Conservation (phyloP, 2,888 invertebrate species). For the Norana najaformis region DNA sequence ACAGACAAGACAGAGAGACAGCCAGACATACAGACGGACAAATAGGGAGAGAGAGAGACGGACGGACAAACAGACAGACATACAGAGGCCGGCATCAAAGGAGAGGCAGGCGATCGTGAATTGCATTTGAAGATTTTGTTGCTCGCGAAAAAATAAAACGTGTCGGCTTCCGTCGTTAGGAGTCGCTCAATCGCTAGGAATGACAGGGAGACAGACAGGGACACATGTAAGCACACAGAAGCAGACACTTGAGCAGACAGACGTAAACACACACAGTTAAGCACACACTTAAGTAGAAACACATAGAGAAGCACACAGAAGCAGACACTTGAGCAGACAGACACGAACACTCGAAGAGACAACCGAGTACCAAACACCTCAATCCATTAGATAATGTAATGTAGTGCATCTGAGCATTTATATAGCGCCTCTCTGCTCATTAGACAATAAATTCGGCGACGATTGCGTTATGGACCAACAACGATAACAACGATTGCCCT, state of each 20-base stretch:
- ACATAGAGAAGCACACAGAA: not conserved
- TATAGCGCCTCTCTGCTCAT: not conserved
- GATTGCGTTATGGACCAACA: no score
- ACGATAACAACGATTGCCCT: no score
- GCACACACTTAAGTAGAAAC: not conserved
- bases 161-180: not conserved
- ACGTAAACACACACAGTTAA: not conserved
- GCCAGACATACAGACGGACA: not conserved
- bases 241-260: no score
- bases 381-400: constrained; percentile 5
- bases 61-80: not conserved
- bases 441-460: no score
- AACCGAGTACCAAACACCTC: no score
- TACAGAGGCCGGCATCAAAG: not conserved
- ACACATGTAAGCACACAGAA: not conserved
- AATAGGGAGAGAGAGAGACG: not conserved
- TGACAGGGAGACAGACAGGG: not conserved
- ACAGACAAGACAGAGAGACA: no score
- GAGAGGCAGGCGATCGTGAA: not conserved
- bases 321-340: not conserved
- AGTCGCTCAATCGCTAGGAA: not conserved
- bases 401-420: not conserved
- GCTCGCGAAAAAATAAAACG: not conserved
- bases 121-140: not conserved
- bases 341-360: not conserved